Conservation (phyloP, 2,888 invertebrate genomes). For the Agrochola litura region DNA sequence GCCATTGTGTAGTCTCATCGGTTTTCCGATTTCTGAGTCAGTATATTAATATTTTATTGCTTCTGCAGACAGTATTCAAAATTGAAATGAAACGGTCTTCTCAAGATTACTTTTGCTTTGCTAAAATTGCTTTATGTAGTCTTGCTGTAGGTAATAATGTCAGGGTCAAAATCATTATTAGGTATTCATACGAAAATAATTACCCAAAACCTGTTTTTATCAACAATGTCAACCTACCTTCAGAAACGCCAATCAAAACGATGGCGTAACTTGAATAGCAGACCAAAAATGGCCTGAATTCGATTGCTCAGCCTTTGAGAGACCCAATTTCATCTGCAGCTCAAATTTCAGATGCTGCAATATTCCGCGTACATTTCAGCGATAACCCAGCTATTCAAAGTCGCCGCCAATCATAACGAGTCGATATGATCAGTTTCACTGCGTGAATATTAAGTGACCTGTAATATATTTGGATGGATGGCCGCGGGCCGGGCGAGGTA, state of each 20-base stretch:
- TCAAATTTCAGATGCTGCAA: slow-evolving; percentile 59
- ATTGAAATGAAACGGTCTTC: background rate
- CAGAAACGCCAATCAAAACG: slow-evolving; percentile 28
- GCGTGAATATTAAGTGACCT: slow-evolving; percentile 58
- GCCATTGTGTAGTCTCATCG: slow-evolving; percentile 5
- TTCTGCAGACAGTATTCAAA: background rate
- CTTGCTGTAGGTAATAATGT: background rate
- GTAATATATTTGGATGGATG: slow-evolving; percentile 35
- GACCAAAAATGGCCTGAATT: slow-evolving; percentile 56
- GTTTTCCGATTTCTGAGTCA: slow-evolving; percentile 12
- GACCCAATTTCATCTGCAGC: slow-evolving; percentile 53
- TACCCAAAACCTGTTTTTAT: background rate
- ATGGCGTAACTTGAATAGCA: slow-evolving; percentile 24
- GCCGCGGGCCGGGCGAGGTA: background rate
- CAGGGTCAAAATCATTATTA: too few relatives aligned
- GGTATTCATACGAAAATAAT: background rate
- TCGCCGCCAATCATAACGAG: slow-evolving; percentile 55
- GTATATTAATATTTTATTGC: slow-evolving; percentile 1
- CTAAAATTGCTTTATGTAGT: background rate
- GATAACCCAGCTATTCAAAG: slow-evolving; percentile 58
- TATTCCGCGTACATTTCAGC: slow-evolving; percentile 53
- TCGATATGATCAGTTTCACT: slow-evolving; percentile 54
- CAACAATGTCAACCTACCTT: background rate
- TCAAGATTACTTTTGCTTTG: background rate
- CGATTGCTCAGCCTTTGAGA: slow-evolving; percentile 62